Evolutionary conservation across 2,888 invertebrate genomes (phyloP), one percentile per base, ranked within the genome.

Genomic region (Folsomia manolachei): DNA sequence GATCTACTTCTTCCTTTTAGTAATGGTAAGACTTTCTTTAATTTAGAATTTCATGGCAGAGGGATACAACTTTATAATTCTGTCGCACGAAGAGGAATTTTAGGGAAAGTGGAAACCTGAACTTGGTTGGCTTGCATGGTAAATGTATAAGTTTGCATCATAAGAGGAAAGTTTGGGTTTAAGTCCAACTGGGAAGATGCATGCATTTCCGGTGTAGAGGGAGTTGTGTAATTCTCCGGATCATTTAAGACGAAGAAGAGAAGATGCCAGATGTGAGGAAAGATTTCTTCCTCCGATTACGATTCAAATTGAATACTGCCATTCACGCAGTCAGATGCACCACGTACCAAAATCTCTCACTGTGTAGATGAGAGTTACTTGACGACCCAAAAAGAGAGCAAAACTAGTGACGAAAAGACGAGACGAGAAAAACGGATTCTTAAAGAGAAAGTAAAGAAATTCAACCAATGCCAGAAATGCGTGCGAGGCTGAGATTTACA

Each of bases 1-100:
- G 80, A 80, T 77, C 75, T 80, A 71, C 79, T 80, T 53, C 77
- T 77, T 74, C 78, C 78, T 51, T 80, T 80, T 78, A 79, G 74
- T 72, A 91, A 91, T 83, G 94, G 94, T 94, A 85, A 88, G 88
- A 23, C n/a, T n/a, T 60, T 19, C n/a, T n/a, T 4, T n/a, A 18
- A 67, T 19, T 14, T 14, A 14, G 51, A 51, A 14, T 14, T 51
- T n/a, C n/a, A n/a, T n/a, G n/a, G n/a, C n/a, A n/a, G n/a, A n/a
- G 7, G 4, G 39, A 39, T 39, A 4, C 39, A 39, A 39, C 60
- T 60, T 60, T 4, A 19, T 4, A 19, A 60, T 60, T 60, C n/a
- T n/a, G n/a, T 60, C 19, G n/a, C 23, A 60, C 7, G 60, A 7
- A 60, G 60, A 60, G n/a, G 60, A 62, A 62, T 24, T 62, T 25